Evolutionary conservation across 2,888 invertebrate genomes (phyloP).

Genomic region (Drosophila siamana): DNA sequence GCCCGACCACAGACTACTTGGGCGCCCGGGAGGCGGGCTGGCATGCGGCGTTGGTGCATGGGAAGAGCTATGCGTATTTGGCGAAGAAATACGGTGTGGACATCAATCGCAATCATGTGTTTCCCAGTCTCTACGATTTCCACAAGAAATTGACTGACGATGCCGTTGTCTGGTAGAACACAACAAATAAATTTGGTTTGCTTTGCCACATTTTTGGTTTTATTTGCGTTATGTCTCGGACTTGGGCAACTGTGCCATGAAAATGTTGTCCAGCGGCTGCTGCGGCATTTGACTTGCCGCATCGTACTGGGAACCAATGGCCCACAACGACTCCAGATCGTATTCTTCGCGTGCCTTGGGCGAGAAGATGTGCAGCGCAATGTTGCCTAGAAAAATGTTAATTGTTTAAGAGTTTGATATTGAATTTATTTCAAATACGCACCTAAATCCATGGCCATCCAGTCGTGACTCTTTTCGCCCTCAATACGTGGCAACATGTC

Average conservation of each 20-base stretch:
- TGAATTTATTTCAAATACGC: slow-evolving; percentile 38
- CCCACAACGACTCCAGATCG: slow-evolving; percentile 96
- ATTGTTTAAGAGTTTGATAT: neutral
- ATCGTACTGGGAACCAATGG: slow-evolving; percentile 93
- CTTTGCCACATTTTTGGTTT: neutral
- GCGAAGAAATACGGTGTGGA: slow-evolving; percentile 85
- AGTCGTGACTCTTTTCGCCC: slow-evolving; percentile 91
- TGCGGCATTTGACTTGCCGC: slow-evolving; percentile 88
- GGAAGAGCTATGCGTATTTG: slow-evolving; percentile 82
- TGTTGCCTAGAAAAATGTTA: slow-evolving; percentile 89
- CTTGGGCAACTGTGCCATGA: slow-evolving; percentile 78
- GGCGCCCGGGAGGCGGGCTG: slow-evolving; percentile 92
- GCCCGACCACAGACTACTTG: slow-evolving; percentile 90
- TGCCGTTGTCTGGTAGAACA: slow-evolving; percentile 80
- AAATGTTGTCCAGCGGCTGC: slow-evolving; percentile 88
- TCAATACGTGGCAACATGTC: slow-evolving; percentile 92
- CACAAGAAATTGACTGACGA: slow-evolving; percentile 84
- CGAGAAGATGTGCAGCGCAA: slow-evolving; percentile 95
- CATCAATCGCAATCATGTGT: slow-evolving; percentile 85
- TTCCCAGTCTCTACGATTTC: slow-evolving; percentile 86
- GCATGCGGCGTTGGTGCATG: slow-evolving; percentile 88
- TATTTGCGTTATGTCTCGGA: slow-evolving; percentile 23
- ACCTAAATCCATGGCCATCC: slow-evolving; percentile 97
- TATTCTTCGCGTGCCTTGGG: slow-evolving; percentile 89
- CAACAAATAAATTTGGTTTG: slow-evolving; percentile 18